Base-by-base conservation (phyloP, 53 echinoderm and acorn worm species). In the Holothuria leucospilota region DNA sequence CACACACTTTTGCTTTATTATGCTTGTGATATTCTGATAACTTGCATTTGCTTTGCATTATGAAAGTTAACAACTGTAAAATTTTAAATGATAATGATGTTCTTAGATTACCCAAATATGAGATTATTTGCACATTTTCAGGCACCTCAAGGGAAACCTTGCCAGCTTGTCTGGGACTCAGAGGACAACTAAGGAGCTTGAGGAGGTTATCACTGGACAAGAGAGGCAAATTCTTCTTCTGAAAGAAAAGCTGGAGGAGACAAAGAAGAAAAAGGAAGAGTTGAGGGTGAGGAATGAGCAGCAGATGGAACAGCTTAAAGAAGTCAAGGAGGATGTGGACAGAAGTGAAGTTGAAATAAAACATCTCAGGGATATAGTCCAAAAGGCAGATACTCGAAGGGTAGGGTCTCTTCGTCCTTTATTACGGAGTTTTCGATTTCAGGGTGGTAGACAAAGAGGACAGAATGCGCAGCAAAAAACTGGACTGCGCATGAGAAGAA, bases 241-340 rank as follows among this genome's bases (percentile, higher is more conserved):
- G 52, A 74, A 89, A 84, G 66, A 74, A 18, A 89, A 87, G 23
- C 85, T 95, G 63, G 92, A 88, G 23, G 84, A 67, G 60, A 77
- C 85, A 30, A 56, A 67, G 30, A 88, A 70, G 81, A 95, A 99
- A 87, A 95, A 95, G 71, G 24, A 52, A 70, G 95, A 95, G 49
- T 82, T 99, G 29, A 85, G 69, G 64, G 94, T 95, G 56, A 82
- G 92, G 89, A 95, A 92, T 0, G 85, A 85, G 21, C 59, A 87
- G 29, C 99, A 99, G 89, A 92, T 82, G 20, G 85, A 95, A 62
- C 81, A 93, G 38, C 82, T 99, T 4, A 71, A 65, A 0, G 90
- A 92, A 56, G 91, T 89, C 60, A 93, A 93, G 87, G 66, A 89
- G 59, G 99, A 99, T 68, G 89, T 95, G 12, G 92, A 95, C 92